Base-by-base conservation (phyloP, 2,888 invertebrate genomes). In the Phyllotreta cruciferae region DNA sequence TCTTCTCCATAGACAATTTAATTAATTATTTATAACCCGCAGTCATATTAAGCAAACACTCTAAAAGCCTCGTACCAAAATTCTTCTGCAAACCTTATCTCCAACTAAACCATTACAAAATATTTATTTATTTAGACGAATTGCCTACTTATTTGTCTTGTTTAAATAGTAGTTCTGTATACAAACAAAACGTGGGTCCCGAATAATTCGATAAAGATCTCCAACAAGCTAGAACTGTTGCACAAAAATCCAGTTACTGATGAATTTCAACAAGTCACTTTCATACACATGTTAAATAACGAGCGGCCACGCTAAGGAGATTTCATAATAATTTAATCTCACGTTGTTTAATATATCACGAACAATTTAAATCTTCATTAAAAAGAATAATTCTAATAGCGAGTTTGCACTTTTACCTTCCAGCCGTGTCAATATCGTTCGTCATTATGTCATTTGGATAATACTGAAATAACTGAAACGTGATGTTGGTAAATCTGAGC, bases 401-500 rank as follows among this genome's bases (percentile, higher is more conserved):
- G 53, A 38, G 38, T 38, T 53, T 53, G 53, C 53, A 53, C 53
- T 53, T 53, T 53, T 53, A 38, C 53, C 53, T 53, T 39, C 9
- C 13, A 38, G 53, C n/a, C 54, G 42, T 54, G 39, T 54, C 54
- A 39, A 54, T 54, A 54, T 52, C 52, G 52, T 52, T 34, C 37
- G 37, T 52, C 52, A 52, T 52, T 67, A 67, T 67, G 63, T 67
- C 65, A 67, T 63, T 67, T 24, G 24, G 24, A 24, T 3, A 24
- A 24, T 24, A 63, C 47, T 65, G 56, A 57, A 63, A 64, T 61
- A 41, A 63, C 57, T 53, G 57, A 58, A 67, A 63, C 65, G 67
- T 67, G 65, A 65, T 57, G 65, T 63, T 65, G 42, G 55, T 65
- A 54, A 66, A 65, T 66, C 39, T 41, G 50, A 45, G 45, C 55